Conservation (phyloP, 2,113 vertebrate species). For the Chaetops frenatus region DNA sequence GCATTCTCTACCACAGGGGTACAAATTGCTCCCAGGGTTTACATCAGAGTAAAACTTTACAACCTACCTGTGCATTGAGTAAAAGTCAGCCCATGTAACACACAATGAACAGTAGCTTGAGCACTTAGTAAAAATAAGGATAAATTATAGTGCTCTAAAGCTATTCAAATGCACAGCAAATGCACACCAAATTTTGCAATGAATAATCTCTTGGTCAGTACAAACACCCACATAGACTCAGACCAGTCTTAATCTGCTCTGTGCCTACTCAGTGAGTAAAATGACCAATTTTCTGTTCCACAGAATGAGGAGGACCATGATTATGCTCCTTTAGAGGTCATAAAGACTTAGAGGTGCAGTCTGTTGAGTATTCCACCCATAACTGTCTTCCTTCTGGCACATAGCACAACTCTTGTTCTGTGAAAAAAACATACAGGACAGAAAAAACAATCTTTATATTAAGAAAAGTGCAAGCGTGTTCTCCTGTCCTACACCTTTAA, state of each 20-base stretch:
- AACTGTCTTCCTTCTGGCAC: neutral
- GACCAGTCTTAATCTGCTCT: neutral
- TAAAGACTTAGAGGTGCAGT: neutral
- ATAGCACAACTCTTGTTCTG: neutral
- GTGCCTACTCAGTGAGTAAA: neutral
- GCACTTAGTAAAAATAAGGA: neutral
- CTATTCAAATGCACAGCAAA: neutral
- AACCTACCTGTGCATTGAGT: neutral
- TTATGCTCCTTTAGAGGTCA: neutral
- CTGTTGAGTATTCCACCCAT: neutral
- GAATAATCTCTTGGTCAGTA: neutral
- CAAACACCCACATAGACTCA: neutral
- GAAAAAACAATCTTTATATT: neutral
- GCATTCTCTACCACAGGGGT: neutral
- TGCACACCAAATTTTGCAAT: neutral
- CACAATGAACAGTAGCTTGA: neutral
- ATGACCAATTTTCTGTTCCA: neutral
- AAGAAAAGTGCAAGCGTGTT: neutral
- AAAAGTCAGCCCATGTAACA: neutral
- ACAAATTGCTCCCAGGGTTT: neutral
- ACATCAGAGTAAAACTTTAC: neutral
- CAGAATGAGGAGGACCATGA: neutral
- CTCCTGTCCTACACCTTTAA: neutral
- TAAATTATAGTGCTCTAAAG: neutral
- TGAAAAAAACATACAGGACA: neutral